Evolutionary conservation across 2,888 invertebrate genomes (phyloP).

Genomic region (Clitarchus hookeri): DNA sequence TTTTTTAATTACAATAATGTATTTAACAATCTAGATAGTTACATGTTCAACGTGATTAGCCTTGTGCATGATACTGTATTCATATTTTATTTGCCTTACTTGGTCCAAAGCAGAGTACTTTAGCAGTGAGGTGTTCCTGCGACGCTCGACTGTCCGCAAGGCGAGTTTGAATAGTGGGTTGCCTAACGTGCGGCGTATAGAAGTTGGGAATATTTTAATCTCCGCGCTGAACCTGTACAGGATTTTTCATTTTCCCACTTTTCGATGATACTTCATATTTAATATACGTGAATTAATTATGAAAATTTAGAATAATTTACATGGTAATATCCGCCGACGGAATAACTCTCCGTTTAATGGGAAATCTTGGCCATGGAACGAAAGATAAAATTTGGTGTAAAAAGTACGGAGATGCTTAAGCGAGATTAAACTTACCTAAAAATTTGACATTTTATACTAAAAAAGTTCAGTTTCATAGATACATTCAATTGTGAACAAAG

Average conservation of each 20-base stretch:
- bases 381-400: neutral
- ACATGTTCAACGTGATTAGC: too few relatives aligned
- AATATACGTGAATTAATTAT: neutral
- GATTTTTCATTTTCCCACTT: neutral
- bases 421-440: neutral
- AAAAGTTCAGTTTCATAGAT: neutral
- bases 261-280: neutral
- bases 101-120: too few relatives aligned
- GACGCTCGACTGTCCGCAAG: neutral
- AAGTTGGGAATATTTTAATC: neutral
- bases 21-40: too few relatives aligned
- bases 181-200: neutral
- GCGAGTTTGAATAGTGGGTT: neutral
- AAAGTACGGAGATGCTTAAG: neutral
- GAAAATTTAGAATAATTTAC: neutral
- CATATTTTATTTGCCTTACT: too few relatives aligned
- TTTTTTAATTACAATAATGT: too few relatives aligned
- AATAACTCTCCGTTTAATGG: neutral
- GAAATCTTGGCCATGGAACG: neutral
- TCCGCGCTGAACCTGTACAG: neutral
- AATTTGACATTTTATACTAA: neutral
- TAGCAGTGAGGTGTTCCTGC: neutral
- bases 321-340: neutral
- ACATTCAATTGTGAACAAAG: neutral
- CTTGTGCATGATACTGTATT: too few relatives aligned